Percentiles rank a stretch among this genome's conserved stretches.
These are phyloP conservation scores for Drosophila paranaensis DNA, from an alignment of 2,888 invertebrate genomes.

Conservation along the genomic window DNA sequence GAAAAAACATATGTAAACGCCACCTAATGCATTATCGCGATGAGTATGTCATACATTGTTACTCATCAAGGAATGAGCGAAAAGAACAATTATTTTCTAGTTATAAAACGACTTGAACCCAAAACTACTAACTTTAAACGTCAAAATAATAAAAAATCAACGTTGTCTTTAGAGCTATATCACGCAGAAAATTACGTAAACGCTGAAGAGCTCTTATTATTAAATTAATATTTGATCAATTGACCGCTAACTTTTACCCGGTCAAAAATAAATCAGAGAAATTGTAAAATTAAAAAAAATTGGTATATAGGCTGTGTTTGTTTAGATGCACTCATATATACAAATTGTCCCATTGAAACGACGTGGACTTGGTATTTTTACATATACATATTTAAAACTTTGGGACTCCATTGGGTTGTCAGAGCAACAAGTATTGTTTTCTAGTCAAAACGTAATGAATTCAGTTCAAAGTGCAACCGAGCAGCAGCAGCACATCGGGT, in stretches of 20 bases:
- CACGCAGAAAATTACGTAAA: constrained; percentile 4
- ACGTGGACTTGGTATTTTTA: neutral
- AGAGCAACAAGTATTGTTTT: constrained; percentile 26
- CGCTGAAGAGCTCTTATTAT: neutral
- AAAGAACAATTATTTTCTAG: constrained; percentile 19
- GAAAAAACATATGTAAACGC: neutral
- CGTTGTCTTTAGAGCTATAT: neutral
- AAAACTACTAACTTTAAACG: constrained; percentile 2
- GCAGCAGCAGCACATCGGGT: constrained; percentile 66
- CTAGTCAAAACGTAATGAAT: constrained; percentile 76
- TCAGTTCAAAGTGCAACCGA: constrained; percentile 70
- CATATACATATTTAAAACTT: constrained; percentile 1
- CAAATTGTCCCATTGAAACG: constrained; percentile 5
- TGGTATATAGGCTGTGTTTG: neutral
- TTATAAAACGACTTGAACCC: constrained; percentile 17
- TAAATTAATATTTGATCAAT: neutral
- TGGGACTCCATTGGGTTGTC: constrained; percentile 18
- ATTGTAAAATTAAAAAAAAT: neutral
- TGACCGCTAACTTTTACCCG: neutral
- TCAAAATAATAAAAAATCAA: neutral
- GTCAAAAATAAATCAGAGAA: neutral
- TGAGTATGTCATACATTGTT: constrained; percentile 62
- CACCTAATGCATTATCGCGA: constrained; percentile 52
- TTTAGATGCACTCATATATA: neutral
- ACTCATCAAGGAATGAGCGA: constrained; percentile 60